These are phyloP conservation scores for Reticulitermes lucifugus DNA, from an alignment of 2,888 invertebrate genomes.

Conservation along the genomic window DNA sequence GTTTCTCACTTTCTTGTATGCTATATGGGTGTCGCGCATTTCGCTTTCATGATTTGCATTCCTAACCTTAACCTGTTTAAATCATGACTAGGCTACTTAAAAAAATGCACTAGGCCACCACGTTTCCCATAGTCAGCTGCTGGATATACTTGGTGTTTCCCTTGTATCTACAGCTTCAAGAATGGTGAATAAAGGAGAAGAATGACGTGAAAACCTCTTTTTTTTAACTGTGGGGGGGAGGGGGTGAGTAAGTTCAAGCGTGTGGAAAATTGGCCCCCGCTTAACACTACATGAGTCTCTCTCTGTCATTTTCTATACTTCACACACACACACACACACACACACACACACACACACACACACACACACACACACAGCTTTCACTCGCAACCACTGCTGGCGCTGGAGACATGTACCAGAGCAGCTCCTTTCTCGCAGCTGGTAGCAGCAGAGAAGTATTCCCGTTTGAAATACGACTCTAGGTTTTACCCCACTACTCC, in stretches of 20 bases:
- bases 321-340: not conserved
- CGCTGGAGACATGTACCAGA: not conserved
- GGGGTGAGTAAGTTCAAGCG: slow-evolving; percentile 13
- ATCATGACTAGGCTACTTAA: not conserved
- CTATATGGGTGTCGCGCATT: too few species aligned
- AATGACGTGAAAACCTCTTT: slow-evolving; percentile 19
- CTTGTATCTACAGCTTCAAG: slow-evolving; percentile 2
- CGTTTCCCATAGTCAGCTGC: too few species aligned
- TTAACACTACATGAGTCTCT: slow-evolving; percentile 12
- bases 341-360: not conserved
- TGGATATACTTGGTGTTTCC: not conserved
- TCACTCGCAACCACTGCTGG: slow-evolving; percentile 4
- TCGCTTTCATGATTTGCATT: not conserved
- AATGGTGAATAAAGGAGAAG: not conserved
- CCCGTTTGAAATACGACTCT: slow-evolving; percentile 24
- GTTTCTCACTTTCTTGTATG: too few species aligned
- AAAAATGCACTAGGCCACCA: too few species aligned
- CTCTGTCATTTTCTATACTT: not conserved
- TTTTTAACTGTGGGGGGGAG: not conserved
- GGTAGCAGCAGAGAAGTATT: not conserved
- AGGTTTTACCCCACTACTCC: slow-evolving; percentile 5
- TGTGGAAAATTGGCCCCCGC: slow-evolving; percentile 35
- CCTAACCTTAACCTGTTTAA: not conserved
- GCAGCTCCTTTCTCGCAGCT: not conserved
- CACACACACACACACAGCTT: not conserved